Conservation (phyloP, 2,797 vertebrate species). For the Danio jaintianensis region DNA sequence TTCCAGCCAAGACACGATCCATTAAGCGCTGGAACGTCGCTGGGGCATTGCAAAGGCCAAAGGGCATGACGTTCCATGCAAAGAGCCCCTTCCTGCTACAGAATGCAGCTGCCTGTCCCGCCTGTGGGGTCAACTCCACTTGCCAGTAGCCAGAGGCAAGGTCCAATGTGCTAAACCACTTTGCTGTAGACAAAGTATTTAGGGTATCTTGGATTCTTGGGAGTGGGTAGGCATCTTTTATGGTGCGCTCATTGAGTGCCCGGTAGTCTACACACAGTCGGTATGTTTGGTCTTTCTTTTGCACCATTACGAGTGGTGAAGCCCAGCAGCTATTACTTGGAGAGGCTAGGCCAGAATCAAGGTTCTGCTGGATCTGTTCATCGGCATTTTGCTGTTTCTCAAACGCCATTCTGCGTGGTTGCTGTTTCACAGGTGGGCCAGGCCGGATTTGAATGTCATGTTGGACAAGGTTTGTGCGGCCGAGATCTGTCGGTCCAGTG, state of each 20-base stretch:
- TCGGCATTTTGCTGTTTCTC: conserved; percentile 48
- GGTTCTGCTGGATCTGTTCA: conserved; percentile 44
- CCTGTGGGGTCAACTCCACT: conserved; percentile 22
- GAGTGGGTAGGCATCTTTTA: conserved; percentile 34
- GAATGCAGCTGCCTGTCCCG: conserved; percentile 2
- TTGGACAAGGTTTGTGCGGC: conserved; percentile 50
- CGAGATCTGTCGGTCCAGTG: conserved; percentile 18
- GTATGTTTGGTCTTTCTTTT: conserved; percentile 35
- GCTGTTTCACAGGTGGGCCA: conserved; percentile 53
- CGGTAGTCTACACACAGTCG: conserved; percentile 48
- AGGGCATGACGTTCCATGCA: conserved; percentile 53
- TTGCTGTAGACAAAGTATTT: conserved; percentile 47
- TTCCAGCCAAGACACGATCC: conserved; percentile 72
- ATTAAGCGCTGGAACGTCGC: conserved; percentile 65
- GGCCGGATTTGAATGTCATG: conserved; percentile 49
- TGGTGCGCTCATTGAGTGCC: conserved; percentile 37
- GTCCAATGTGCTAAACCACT: conserved; percentile 55
- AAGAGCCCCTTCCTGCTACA: conserved; percentile 54
- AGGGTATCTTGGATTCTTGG: conserved; percentile 56
- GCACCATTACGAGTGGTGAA: conserved; percentile 25
- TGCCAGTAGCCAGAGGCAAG: neutral
- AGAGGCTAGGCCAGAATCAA: neutral
- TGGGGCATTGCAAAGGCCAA: conserved; percentile 53
- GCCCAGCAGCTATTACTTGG: conserved; percentile 53
- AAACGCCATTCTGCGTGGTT: conserved; percentile 8